A percentile compares a stretch with the other conserved stretches of the same genome.
Conservation (phyloP, 2,888 invertebrate genomes). For the Chaetogeoica ovagalla region DNA sequence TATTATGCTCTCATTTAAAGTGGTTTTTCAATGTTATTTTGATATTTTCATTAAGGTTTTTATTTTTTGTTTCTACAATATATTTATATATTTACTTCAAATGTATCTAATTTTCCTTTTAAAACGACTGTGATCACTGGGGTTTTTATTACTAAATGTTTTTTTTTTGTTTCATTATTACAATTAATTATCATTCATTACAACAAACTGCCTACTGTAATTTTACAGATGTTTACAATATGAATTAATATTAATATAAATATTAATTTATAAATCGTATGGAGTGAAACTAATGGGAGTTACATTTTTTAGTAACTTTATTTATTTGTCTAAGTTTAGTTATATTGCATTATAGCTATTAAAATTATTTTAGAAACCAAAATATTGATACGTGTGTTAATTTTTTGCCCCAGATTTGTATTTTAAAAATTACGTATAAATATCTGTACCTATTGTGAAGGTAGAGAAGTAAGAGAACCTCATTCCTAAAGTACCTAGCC, state of each 20-base stretch:
- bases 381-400: slow-evolving; percentile 28
- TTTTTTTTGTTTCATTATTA: slow-evolving; percentile 27
- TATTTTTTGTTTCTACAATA: slow-evolving; percentile 32
- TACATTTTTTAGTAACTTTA: slow-evolving; percentile 20
- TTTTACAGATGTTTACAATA: slow-evolving; percentile 23
- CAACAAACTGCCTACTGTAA: slow-evolving; percentile 8
- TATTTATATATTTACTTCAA: slow-evolving; percentile 3
- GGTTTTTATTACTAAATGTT: slow-evolving; percentile 34
- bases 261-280: slow-evolving; percentile 3
- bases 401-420: slow-evolving; percentile 16
- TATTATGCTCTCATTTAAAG: slow-evolving; percentile 28
- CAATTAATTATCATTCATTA: slow-evolving; percentile 13
- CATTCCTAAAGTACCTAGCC: slow-evolving; percentile 27
- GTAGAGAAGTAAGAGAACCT: slow-evolving; percentile 20
- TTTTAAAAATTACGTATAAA: slow-evolving; percentile 6
- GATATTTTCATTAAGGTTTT: slow-evolving; percentile 25
- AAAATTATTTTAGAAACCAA: slow-evolving; percentile 25
- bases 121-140: slow-evolving; percentile 51
- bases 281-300: not conserved
- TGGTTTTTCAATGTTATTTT: slow-evolving; percentile 41
- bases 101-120: slow-evolving; percentile 48
- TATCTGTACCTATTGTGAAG: slow-evolving; percentile 16
- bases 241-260: too few relatives aligned
- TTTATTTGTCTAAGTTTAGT: slow-evolving; percentile 25
- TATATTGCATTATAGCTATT: slow-evolving; percentile 20